A percentile compares a stretch with the other conserved stretches of the same genome.
Conservation (phyloP, 2,888 invertebrate species). For the Eupithecia dodoneata region DNA sequence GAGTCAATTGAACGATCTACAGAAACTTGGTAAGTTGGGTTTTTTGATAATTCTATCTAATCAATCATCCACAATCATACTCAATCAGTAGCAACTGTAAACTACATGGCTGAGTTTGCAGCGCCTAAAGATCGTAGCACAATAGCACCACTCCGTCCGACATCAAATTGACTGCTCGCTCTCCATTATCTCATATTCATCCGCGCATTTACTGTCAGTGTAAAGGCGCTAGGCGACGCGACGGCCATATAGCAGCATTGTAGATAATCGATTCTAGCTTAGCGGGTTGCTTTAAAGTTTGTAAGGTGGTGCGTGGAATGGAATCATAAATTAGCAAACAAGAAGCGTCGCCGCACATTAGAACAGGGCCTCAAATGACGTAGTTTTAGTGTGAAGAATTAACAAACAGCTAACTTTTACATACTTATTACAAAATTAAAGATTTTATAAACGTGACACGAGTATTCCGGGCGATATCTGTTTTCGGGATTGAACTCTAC, state of each 20-base stretch:
- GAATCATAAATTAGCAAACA: too few relatives aligned
- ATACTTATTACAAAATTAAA: too few relatives aligned
- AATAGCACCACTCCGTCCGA: not conserved
- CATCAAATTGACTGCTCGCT: not conserved
- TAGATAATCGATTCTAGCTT: not conserved
- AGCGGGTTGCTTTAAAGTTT: not conserved
- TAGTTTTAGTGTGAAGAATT: too few relatives aligned
- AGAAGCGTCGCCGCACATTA: not conserved
- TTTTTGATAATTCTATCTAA: not conserved
- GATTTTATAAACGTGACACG: too few relatives aligned
- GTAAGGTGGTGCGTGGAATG: not conserved
- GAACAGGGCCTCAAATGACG: not conserved
- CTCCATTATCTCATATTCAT: not conserved
- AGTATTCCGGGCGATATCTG: not conserved
- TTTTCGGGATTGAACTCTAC: not conserved
- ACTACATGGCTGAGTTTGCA: not conserved
- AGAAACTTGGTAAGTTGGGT: constrained; percentile 22
- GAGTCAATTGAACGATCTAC: not conserved
- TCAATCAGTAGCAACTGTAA: not conserved
- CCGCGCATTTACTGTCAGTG: not conserved
- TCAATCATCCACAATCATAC: not conserved
- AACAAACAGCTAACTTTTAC: too few relatives aligned
- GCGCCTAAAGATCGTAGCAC: not conserved
- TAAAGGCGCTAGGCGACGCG: too few relatives aligned
- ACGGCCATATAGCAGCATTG: not conserved